phyloP scores from a whole-genome alignment of 2,888 invertebrate species.

The Ormyrus nitidulus region DNA sequence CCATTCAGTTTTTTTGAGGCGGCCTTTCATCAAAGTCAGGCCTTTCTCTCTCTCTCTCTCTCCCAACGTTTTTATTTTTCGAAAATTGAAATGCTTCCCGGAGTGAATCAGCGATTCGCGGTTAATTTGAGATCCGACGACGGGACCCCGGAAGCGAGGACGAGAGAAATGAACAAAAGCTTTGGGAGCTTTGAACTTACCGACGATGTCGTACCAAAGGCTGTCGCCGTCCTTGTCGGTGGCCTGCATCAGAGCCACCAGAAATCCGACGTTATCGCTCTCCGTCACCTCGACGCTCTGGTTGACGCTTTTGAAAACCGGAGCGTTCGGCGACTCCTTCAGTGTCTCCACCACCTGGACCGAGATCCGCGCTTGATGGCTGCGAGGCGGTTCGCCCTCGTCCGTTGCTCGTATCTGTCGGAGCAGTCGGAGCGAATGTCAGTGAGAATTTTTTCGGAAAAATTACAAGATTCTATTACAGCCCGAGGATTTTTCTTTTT shows the following conservation, averaged over 20 bases:
- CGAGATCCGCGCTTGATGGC: slow-evolving; percentile 85
- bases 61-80: too few relatives aligned
- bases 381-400: slow-evolving; percentile 84
- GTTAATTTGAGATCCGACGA: too few relatives aligned
- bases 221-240: slow-evolving; percentile 90
- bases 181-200: slow-evolving; percentile 76
- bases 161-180: too few relatives aligned
- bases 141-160: too few relatives aligned
- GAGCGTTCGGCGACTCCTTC: slow-evolving; percentile 79
- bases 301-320: slow-evolving; percentile 80
- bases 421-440: slow-evolving; percentile 9
- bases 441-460: neutral
- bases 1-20: too few relatives aligned
- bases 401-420: slow-evolving; percentile 88
- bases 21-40: too few relatives aligned
- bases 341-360: slow-evolving; percentile 82
- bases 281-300: slow-evolving; percentile 87
- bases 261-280: slow-evolving; percentile 90
- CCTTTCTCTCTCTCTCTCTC: too few relatives aligned
- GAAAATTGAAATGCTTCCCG: too few relatives aligned
- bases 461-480: neutral
- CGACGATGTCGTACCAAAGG: slow-evolving; percentile 93
- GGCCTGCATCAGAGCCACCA: slow-evolving; percentile 91
- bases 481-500: too few relatives aligned
- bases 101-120: too few relatives aligned